Conservation (phyloP, 2,888 invertebrate species). For the Yponomeuta evonymella region DNA sequence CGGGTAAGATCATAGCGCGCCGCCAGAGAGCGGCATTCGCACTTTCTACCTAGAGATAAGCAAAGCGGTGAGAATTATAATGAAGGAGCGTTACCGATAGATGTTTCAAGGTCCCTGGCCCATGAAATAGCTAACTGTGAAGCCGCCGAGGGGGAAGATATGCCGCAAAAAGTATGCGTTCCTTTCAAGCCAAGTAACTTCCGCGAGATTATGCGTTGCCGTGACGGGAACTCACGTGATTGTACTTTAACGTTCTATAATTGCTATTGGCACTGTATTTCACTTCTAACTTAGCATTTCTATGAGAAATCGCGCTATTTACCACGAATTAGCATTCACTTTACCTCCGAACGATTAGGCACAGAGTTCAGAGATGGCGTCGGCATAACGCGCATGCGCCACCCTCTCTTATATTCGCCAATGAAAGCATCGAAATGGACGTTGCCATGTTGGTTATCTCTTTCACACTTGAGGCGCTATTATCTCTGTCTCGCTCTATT, state of each 20-base stretch:
- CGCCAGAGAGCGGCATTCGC: conserved; percentile 38
- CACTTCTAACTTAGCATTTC: conserved; percentile 49
- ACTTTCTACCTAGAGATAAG: conserved; percentile 39
- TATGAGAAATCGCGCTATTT: conserved; percentile 55
- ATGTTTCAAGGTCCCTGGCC: conserved; percentile 46
- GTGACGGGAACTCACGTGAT: conserved; percentile 41
- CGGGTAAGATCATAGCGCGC: conserved; percentile 58
- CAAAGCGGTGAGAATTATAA: conserved; percentile 23
- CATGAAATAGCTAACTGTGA: conserved; percentile 50
- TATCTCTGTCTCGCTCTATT: neutral
- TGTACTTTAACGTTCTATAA: conserved; percentile 39
- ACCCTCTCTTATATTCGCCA: conserved; percentile 61
- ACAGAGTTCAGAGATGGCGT: conserved; percentile 75
- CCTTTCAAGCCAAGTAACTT: conserved; percentile 69
- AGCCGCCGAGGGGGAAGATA: conserved; percentile 45
- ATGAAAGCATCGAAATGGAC: conserved; percentile 37
- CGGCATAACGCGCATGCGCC: conserved; percentile 76
- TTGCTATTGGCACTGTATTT: conserved; percentile 41
- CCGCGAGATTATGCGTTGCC: conserved; percentile 59
- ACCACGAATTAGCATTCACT: conserved; percentile 52
- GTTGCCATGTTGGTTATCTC: neutral
- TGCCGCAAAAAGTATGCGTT: conserved; percentile 73
- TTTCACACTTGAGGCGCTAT: neutral
- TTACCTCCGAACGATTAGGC: conserved; percentile 53
- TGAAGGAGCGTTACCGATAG: conserved; percentile 52